Base-by-base conservation (phyloP, 2,113 vertebrate species). In the Apeltes quadracus region DNA sequence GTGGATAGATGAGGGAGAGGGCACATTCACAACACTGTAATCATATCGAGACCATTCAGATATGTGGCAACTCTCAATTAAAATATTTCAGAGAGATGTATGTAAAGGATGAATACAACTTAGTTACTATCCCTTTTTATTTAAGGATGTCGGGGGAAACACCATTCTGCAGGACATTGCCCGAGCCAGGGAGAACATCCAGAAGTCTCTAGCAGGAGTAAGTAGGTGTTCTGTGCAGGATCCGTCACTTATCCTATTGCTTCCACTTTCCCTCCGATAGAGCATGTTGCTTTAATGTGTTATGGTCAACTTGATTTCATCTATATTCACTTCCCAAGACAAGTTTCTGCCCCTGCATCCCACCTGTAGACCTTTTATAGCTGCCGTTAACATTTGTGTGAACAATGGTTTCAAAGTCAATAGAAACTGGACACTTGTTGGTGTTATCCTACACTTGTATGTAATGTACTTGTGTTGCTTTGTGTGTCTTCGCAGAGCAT, bases 181-280 rank as follows among this genome's bases (percentile, higher is more conserved):
- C 34, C 93, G 96, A 84, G 97, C 97, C 81, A 93, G 97, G 81
- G 96, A 98, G 91, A 99, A 98, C 95, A 99, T 99, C 94, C 97
- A 99, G 96, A 99, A 97, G 85, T 99, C 97, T 69, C 94, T 99
- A 84, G 96, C 97, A 70, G 97, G 97, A 90, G 97, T 98, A 88
- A 97, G 97, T 96, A 62, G 41, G 16, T 3, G 11, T 41, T 13
- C 0, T n/a, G 23, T 12, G 5, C 27, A 1, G 1, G n/a, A 27
- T 32, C 62, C n/a, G 27, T 7, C 16, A 11, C 39, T 59, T 66
- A 25, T 43, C 29, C 48, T n/a, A 38, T 23, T 12, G 34, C 38
- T 23, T 57, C 43, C 50, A 48, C 41, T 7, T 55, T 12, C 7
- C 23, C 15, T 2, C 57, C 15, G 12, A 29, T 3, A n/a, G 0